Percentiles rank a stretch among this genome's conserved stretches.
These are phyloP conservation scores for Macropis europaea DNA, from an alignment of 2,888 invertebrate genomes.

Conservation along the genomic window DNA sequence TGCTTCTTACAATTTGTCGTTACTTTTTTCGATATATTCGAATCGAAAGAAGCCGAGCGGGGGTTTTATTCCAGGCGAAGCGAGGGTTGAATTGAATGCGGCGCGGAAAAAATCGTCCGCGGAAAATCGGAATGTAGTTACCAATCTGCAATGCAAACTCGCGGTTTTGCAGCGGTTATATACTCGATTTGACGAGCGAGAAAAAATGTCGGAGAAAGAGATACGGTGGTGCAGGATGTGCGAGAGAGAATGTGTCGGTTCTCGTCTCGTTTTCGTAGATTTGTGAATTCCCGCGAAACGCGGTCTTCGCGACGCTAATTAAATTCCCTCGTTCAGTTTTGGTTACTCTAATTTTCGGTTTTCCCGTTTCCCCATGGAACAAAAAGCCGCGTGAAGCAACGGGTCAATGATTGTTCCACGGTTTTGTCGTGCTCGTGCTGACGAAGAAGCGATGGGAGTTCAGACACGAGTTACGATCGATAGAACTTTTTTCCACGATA, in stretches of 20 bases:
- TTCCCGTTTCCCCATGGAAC: neutral
- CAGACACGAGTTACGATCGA: neutral
- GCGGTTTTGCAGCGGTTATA: conserved; percentile 61
- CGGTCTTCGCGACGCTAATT: conserved; percentile 34
- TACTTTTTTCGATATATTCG: conserved; percentile 32
- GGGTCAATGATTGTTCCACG: neutral
- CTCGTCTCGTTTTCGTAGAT: conserved; percentile 23
- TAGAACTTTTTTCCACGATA: conserved; percentile 16
- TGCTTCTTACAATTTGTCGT: too few species aligned
- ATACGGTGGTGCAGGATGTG: conserved; percentile 17
- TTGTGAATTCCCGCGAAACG: conserved; percentile 22
- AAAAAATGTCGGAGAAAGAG: conserved; percentile 38
- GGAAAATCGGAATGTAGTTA: conserved; percentile 69
- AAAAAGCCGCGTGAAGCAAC: neutral
- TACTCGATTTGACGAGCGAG: conserved; percentile 40
- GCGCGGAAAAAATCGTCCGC: conserved; percentile 60
- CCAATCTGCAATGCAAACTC: conserved; percentile 74
- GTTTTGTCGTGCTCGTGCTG: neutral
- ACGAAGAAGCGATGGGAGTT: neutral
- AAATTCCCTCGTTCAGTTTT: conserved; percentile 27
- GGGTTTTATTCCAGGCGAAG: neutral
- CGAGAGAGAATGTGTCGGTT: neutral
- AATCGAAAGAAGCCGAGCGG: conserved; percentile 18
- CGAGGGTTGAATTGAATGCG: conserved; percentile 21
- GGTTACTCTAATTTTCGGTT: conserved; percentile 8